Evolutionary conservation across 2,888 invertebrate species (phyloP), one percentile per base, ranked within the genome.

Genomic region (Acholoe squamosa): DNA sequence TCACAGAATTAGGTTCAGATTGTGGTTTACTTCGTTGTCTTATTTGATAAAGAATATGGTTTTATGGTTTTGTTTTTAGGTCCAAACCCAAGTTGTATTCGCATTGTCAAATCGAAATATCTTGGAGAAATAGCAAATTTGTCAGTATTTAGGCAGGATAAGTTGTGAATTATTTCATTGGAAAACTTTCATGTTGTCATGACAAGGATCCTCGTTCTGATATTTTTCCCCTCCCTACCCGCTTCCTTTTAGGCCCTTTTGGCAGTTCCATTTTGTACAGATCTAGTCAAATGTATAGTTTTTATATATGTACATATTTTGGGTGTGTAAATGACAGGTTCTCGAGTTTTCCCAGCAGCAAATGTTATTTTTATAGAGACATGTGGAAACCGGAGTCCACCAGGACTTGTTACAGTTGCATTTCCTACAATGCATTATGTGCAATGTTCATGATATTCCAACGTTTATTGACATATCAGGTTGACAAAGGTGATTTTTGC

Each of bases 221-320:
- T 61, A 22, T 33, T 31, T 71, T 34, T 89, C 34, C 25, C 34
- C n/a, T 52, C 77, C 31, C 33, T 10, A 61, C 51, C 34, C 16
- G 54, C 43, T 56, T 19, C 28, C 52, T 90, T 51, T 80, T 84
- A 90, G 90, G 51, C 56, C 43, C 90, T 90, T 84, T 54, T 90
- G 90, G 90, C 90, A 90, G 52, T 90, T 90, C 84, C 14, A 34
- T 61, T 54, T 71, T 90, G 90, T 84, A 84, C 80, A 90, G 90
- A 54, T 90, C 90, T 90, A 90, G 90, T 90, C 90, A 90, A 90
- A 56, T 54, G 90, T 84, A 54, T 90, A 90, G 90, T 90, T 90
- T 90, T 90, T 84, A 80, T 71, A 67, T 80, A 54, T 90, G 90
- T 90, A 90, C 90, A 90, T 90, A 90, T 90, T 90, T 90, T 90